A percentile compares a stretch with the other conserved stretches of the same genome.
These are phyloP conservation scores for Plebejus argus DNA, from an alignment of 2,888 invertebrate species.

Conservation along the genomic window DNA sequence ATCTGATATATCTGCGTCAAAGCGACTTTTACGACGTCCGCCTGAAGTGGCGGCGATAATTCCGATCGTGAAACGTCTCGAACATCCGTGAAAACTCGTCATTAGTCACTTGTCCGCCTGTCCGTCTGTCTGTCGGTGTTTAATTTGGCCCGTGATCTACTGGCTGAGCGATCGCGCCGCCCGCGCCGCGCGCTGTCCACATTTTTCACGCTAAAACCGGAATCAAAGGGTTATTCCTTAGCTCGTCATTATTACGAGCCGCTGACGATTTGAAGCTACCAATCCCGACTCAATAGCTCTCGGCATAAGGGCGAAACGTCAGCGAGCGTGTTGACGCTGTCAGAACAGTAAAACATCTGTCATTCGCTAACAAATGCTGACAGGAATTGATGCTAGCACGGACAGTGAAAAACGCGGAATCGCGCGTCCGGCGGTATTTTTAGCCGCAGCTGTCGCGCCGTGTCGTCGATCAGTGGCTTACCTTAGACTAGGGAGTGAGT, in stretches of 20 bases:
- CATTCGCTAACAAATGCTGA: constrained; percentile 77
- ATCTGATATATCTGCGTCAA: background rate
- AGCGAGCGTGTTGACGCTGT: constrained; percentile 45
- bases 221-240: constrained; percentile 69
- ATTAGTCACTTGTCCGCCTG: constrained; percentile 2
- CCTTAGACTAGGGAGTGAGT: constrained; percentile 47
- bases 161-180: constrained; percentile 33
- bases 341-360: constrained; percentile 75
- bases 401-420: constrained; percentile 80
- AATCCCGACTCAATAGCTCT: background rate
- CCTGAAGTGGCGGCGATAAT: background rate
- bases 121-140: constrained; percentile 21
- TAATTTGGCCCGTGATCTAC: constrained; percentile 6
- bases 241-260: constrained; percentile 69
- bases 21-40: background rate
- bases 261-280: constrained; percentile 38
- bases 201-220: constrained; percentile 59
- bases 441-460: constrained; percentile 72
- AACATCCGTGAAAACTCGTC: constrained; percentile 8
- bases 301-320: background rate
- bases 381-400: constrained; percentile 75
- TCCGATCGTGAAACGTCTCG: background rate
- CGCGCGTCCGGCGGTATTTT: constrained; percentile 68
- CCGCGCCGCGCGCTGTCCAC: constrained; percentile 35
- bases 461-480: constrained; percentile 60